Evolutionary conservation across 2,888 invertebrate species (phyloP), one percentile per base, ranked within the genome.

Genomic region (Parnassius mnemosyne): DNA sequence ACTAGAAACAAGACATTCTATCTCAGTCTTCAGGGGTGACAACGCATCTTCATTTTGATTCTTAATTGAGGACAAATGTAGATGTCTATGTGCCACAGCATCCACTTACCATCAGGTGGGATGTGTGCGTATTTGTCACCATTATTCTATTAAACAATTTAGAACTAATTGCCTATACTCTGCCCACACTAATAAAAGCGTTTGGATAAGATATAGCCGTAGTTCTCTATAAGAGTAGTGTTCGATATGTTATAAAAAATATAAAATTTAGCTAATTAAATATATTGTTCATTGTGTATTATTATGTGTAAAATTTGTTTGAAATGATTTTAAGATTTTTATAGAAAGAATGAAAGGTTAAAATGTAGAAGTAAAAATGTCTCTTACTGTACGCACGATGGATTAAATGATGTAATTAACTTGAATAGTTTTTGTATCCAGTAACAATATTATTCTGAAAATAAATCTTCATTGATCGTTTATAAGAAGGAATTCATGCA

Each of bases 401-500:
- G 51, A 51, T 34, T 50, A 60, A 53, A 50, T 50, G 11, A 51
- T 52, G 46, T 44, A 44, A 57, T 54, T 54, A 54, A 44, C 3
- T 16, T 47, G 20, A 52, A 57, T 52, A 56, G 42, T 61, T 58
- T n/a, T 58, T 63, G 49, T 55, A 58, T 54, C 51, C 43, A 44
- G 53, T 51, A 54, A 58, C 11, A 54, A 52, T 54, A 52, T 54
- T 54, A 34, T 25, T 25, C 53, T 58, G 51, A 50, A 41, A 55
- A 59, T 47, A 12, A 62, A 62, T 53, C 9, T 47, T 63, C 56
- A 60, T 63, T 60, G 49, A 60, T 60, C 55, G 60, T 52, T 57
- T 66, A 65, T 69, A 67, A 74, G 70, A 75, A 76, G 78, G 77
- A 79, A 79, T 84, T 84, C 80, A 80, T 81, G 80, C 78, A 75